These are phyloP conservation scores for Tokudaia muenninki DNA, from an alignment of 2,797 vertebrate species.

Conservation along the genomic window DNA sequence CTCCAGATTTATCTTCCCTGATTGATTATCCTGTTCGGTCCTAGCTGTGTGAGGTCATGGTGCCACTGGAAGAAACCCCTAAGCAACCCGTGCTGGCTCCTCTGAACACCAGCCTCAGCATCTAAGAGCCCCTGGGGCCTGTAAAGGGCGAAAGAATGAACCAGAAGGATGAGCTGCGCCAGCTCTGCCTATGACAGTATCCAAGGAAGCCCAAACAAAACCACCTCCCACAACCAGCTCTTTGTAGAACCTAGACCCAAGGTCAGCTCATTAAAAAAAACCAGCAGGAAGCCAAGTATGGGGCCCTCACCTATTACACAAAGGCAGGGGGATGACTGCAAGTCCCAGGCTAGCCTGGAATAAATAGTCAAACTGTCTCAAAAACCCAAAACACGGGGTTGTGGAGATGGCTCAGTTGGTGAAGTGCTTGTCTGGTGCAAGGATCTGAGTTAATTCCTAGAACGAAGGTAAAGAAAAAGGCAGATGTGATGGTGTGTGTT, in stretches of 20 bases:
- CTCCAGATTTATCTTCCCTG: background rate
- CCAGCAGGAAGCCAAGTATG: background rate
- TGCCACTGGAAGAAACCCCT: background rate
- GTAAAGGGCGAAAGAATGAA: background rate
- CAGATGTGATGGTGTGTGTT: background rate
- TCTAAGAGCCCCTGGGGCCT: background rate
- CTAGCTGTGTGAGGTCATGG: background rate
- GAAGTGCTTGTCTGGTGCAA: background rate
- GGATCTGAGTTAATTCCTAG: background rate
- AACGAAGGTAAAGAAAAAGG: background rate
- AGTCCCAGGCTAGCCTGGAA: background rate
- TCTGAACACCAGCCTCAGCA: background rate
- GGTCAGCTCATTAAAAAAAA: background rate
- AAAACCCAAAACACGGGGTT: background rate
- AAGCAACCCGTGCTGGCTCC: background rate
- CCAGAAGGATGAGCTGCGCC: fast-evolving
- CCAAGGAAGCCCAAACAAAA: background rate
- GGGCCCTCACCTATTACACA: background rate
- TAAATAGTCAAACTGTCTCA: background rate
- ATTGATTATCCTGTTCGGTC: background rate
- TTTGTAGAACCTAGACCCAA: background rate
- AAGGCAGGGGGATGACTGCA: background rate
- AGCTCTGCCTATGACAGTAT: background rate
- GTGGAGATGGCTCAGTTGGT: too few relatives aligned
- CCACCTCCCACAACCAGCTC: background rate